Base-by-base conservation (phyloP, 2,888 invertebrate genomes). In the Cylindroiulus punctatus region DNA sequence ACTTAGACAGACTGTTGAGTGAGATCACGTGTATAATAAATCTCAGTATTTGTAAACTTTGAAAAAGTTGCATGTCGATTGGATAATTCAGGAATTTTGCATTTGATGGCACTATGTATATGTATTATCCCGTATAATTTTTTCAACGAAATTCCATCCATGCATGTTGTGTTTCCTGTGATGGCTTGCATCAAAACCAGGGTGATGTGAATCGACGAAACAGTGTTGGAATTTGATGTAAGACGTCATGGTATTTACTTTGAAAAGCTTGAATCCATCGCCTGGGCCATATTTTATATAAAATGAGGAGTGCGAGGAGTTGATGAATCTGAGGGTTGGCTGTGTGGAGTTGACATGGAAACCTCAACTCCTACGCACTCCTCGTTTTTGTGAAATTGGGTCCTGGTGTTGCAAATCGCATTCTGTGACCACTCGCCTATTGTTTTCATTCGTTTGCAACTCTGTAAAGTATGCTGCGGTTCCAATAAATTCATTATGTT, bases 381-480 rank as follows among this genome's bases (percentile, higher is more conserved):
- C n/a, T n/a, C n/a, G n/a, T n/a, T n/a, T n/a, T n/a, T n/a, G n/a
- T n/a, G n/a, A n/a, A n/a, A n/a, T n/a, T n/a, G n/a, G n/a, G n/a
- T n/a, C n/a, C n/a, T n/a, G 22, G 65, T 65, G 65, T 65, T 65
- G 65, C 65, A 65, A 26, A 65, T 65, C 65, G 2, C 3, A 4
- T 2, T 36, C 3, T 65, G 26, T 65, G 65, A 65, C 65, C 65
- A 76, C 30, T 76, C 76, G 76, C 22, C 30, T 76, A 30, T 76
- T 76, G 22, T 30, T 76, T 76, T 76, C 76, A 30, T 76, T 76
- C 76, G 30, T 76, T 76, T 76, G 76, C 76, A 76, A 76, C 76
- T 76, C 30, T 76, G 76, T 76, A 76, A 76, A 76, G 76, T 76
- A 76, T 14, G 26, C 26, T 30, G 76, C 30, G 76, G 76, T 76